Evolutionary conservation across 2,113 vertebrate species (phyloP), one percentile per base, ranked within the genome.

Genomic region (Ochotona princeps): DNA sequence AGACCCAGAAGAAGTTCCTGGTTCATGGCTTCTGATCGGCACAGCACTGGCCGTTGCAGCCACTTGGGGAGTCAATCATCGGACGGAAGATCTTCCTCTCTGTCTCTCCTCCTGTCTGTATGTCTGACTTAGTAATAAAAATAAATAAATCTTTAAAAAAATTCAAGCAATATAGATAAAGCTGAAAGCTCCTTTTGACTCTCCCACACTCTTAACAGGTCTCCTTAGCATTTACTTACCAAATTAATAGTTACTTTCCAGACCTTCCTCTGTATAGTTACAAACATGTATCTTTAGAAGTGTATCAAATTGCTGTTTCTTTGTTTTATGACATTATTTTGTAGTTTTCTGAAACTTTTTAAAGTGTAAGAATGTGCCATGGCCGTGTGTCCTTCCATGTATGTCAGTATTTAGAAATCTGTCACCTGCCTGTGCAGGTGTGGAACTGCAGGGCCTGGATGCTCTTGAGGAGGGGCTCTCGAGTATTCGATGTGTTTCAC

Each of bases 311-410:
- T 87, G 83, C 76, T 70, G 49, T 54, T 90, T 72, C 8, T 61
- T 89, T 70, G 67, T 70, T 89, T 92, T 82, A 57, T 18, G 80
- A 83, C 47, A n/a, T 72, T 76, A 65, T 93, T 90, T 23, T 73
- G 28, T 35, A 47, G 89, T 91, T 96, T 89, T n/a, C 74, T 88
- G 47, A 84, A 76, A 78, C 28, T 49, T 88, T 63, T 38, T 83
- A 7, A 30, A 69, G 49, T 15, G 67, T 44, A 63, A 65, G 32
- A 90, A 18, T 65, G 44, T 73, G 65, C 83, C 12, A 75, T 90
- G 28, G 25, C 26, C 47, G 6, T 17, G 14, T 17, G 18, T 26
- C 51, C 47, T 92, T 70, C 61, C 65, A 8, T 35, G 25, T 49
- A 18, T 76, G 20, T 90, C 14, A 54, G 0, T 54, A 26, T 88